These are phyloP conservation scores for Mimas tiliae DNA, from an alignment of 2,888 invertebrate genomes.

Conservation along the genomic window DNA sequence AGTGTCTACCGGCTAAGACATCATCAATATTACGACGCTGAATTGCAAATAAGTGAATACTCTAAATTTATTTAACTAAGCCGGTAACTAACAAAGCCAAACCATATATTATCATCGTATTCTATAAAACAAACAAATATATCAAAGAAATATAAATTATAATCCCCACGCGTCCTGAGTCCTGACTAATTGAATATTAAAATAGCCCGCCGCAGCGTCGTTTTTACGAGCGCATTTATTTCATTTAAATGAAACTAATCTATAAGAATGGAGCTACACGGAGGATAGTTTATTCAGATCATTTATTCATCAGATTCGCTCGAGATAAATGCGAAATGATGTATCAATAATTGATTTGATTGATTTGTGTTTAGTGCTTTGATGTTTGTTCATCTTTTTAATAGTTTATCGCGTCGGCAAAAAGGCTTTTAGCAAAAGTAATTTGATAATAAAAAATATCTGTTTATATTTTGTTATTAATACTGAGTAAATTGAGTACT, in stretches of 20 bases:
- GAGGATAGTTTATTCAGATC: constrained; percentile 2
- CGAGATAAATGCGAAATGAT: constrained; percentile 3
- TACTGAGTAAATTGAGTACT: neutral
- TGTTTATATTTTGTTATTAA: neutral
- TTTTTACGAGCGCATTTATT: constrained; percentile 19
- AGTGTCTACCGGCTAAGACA: no score
- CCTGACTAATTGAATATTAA: constrained; percentile 8
- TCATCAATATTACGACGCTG: no score
- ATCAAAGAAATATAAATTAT: constrained; percentile 15
- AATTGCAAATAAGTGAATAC: neutral
- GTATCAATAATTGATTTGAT: constrained; percentile 9
- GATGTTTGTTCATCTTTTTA: constrained; percentile 30
- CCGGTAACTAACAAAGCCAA: no score
- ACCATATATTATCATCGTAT: neutral
- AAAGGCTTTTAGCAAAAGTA: neutral
- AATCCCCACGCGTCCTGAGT: constrained; percentile 2
- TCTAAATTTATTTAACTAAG: no score
- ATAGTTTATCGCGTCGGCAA: neutral
- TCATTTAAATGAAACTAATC: constrained; percentile 19
- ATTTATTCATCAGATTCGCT: constrained; percentile 3
- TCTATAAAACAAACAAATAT: neutral
- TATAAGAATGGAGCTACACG: constrained; percentile 11
- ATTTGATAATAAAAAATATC: neutral
- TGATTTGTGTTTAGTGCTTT: constrained; percentile 22
- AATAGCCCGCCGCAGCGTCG: neutral